Base-by-base conservation (phyloP, 2,113 vertebrate genomes). In the Lepus americanus region DNA sequence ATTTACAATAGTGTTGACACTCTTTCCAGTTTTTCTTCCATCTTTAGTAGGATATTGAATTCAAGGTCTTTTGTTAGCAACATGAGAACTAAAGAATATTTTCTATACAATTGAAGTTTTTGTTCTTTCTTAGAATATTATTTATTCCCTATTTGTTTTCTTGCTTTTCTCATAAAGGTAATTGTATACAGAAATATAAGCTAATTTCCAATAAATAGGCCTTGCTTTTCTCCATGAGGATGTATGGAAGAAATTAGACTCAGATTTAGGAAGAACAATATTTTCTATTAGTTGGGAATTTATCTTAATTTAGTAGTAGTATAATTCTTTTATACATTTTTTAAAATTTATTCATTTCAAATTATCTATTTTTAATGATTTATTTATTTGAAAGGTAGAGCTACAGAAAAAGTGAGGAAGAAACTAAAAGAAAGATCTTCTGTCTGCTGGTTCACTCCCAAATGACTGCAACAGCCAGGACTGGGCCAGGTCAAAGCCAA, bases 31-130 rank as follows among this genome's bases (percentile, higher is more conserved):
- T 53, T 69, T 10, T 29, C 2, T 55, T 55, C 55, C 14, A 53
- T 83, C 33, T n/a, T 84, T 11, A 29, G 11, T 72, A 27, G 49
- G 6, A 27, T 85, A 9, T 80, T 91, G 86, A 22, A 7, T 63
- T 51, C 31, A 78, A 81, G 23, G 11, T 29, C 11, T 86, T 95
- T 76, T 80, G 53, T 29, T 39, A 79, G 27, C 5, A 59, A 39
- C 23, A 73, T 74, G 9, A 95, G 25, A 85, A 78, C 6, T 90
- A 39, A 74, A 23, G 91, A 36, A 22, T 74, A 86, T 74, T 83
- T 81, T 79, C 25, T 55, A 16, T 51, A 23, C 7, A 69, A 1
- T 66, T 51, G 3, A 90, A 74, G 10, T 74, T 9, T 80, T 74
- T 78, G 2, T 66, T 94, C 44, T 59, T 23, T 94, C 16, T 19